phyloP scores from a whole-genome alignment of 2,888 invertebrate species.

The Rutpela maculata region DNA sequence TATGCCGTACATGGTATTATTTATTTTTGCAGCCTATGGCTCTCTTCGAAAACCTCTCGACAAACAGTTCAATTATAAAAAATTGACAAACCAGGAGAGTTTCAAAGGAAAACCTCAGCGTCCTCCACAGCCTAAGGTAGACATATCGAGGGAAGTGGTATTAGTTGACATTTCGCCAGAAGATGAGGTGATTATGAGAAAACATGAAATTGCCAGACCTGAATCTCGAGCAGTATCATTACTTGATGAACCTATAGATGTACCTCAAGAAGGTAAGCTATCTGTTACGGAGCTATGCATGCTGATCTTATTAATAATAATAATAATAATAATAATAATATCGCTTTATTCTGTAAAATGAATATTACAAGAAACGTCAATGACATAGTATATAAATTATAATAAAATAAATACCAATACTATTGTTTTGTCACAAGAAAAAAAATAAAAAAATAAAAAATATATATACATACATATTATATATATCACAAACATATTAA shows the following conservation, averaged over 20 bases:
- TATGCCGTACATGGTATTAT: background rate
- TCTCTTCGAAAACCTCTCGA: slow-evolving; percentile 61
- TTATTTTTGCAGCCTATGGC: slow-evolving; percentile 56
- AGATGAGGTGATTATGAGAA: slow-evolving; percentile 63
- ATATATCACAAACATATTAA: too few species aligned
- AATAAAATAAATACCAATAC: too few species aligned
- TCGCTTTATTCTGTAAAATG: too few species aligned
- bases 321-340: too few species aligned
- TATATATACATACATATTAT: too few species aligned
- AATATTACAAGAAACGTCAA: too few species aligned
- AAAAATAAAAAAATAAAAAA: too few species aligned
- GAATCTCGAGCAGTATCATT: slow-evolving; percentile 75
- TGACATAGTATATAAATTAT: too few species aligned
- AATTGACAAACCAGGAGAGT: slow-evolving; percentile 83
- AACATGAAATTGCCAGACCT: slow-evolving; percentile 31
- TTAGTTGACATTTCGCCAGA: slow-evolving; percentile 85
- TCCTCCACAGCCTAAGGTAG: slow-evolving; percentile 72
- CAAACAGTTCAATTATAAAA: slow-evolving; percentile 89
- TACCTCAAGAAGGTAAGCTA: slow-evolving; percentile 76
- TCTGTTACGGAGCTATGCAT: too few species aligned
- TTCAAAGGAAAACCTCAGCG: slow-evolving; percentile 69
- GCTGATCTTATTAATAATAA: too few species aligned
- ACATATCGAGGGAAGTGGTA: slow-evolving; percentile 77
- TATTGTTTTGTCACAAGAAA: too few species aligned
- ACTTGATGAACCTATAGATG: slow-evolving; percentile 85